phyloP scores from a whole-genome alignment of 2,888 invertebrate species.

The Chironomus tentans region DNA sequence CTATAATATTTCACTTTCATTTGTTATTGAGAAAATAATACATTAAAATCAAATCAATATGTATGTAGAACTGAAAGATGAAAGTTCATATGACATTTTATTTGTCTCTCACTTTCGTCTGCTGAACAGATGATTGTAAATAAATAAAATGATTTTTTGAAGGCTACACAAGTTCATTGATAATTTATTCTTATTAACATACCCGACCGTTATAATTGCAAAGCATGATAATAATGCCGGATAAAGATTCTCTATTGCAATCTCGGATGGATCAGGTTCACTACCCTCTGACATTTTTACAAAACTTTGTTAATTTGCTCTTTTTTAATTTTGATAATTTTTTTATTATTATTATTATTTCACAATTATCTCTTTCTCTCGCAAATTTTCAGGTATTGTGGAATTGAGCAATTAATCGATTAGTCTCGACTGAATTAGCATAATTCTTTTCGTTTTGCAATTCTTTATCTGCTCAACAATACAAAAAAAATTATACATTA shows the following conservation, averaged over 20 bases:
- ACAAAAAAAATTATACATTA: neutral
- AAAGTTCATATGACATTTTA: too few species aligned
- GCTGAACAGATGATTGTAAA: too few species aligned
- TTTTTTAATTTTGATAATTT: neutral
- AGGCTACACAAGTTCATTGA: constrained; percentile 21
- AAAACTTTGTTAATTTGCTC: neutral
- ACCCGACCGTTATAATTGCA: constrained; percentile 83
- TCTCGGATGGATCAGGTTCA: constrained; percentile 30
- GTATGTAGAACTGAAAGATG: too few species aligned
- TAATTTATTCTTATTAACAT: constrained; percentile 38
- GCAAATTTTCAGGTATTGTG: neutral
- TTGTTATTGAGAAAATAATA: too few species aligned
- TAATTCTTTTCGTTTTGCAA: neutral
- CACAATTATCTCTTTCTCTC: neutral
- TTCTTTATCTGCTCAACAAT: neutral
- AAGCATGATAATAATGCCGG: constrained; percentile 89
- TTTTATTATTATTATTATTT: neutral
- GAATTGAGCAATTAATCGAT: neutral
- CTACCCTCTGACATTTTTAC: neutral
- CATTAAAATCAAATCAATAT: too few species aligned
- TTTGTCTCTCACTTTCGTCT: too few species aligned
- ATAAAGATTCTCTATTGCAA: constrained; percentile 68
- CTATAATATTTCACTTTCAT: too few species aligned
- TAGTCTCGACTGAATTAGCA: constrained; percentile 1
- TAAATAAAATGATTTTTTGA: neutral